Evolutionary conservation across 1,140 invertebrate species (phyloP).

Genomic region (Drosophila mojavensis): DNA sequence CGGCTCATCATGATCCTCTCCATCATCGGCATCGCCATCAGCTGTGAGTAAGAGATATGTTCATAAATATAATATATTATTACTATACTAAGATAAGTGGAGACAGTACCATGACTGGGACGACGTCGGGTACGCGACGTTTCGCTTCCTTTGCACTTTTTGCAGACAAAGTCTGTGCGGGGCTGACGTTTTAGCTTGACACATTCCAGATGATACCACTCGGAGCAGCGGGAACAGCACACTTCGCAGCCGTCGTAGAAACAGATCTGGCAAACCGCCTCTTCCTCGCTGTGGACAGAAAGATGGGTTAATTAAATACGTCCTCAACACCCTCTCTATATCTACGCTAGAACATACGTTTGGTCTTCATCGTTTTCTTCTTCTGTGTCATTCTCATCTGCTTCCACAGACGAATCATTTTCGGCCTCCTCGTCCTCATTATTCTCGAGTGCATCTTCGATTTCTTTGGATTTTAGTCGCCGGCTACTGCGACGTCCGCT

Average conservation of each 20-base stretch:
- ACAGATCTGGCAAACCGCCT: constrained; percentile 64
- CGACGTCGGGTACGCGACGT: constrained; percentile 35
- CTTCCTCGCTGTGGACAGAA: constrained; percentile 49
- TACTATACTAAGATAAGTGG: background rate
- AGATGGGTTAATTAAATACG: background rate
- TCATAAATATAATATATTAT: background rate
- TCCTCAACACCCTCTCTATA: background rate
- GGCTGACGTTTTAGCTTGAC: constrained; percentile 62
- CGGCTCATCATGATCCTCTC: constrained; percentile 72
- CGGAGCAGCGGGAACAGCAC: constrained; percentile 58
- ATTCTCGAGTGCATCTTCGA: constrained; percentile 84
- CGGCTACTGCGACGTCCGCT: constrained; percentile 32
- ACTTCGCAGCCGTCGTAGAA: constrained; percentile 79
- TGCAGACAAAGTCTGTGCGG: constrained; percentile 65
- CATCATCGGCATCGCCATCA: constrained; percentile 57
- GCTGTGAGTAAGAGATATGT: constrained; percentile 17
- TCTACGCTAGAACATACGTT: constrained; percentile 41
- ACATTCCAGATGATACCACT: constrained; percentile 74
- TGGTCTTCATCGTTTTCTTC: constrained; percentile 81
- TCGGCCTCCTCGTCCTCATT: constrained; percentile 65
- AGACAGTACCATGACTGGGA: constrained; percentile 55
- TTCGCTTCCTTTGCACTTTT: constrained; percentile 61
- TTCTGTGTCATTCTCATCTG: constrained; percentile 13
- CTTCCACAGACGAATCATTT: constrained; percentile 19
- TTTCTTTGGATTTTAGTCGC: constrained; percentile 59